Percentiles rank a stretch among this genome's conserved stretches.
Conservation (phyloP, 2,797 vertebrate species). For the Coranthus polyacanthus region DNA sequence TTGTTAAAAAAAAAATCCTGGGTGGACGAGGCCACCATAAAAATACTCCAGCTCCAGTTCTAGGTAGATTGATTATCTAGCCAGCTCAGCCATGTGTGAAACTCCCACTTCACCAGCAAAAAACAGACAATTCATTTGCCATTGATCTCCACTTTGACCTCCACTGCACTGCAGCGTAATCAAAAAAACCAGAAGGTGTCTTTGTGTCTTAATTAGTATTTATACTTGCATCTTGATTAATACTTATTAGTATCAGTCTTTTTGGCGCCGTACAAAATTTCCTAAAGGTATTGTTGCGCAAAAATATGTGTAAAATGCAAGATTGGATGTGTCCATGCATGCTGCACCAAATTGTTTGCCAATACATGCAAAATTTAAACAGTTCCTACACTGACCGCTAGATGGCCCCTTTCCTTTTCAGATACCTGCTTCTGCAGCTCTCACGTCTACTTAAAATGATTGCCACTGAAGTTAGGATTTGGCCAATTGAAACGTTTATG, state of each 20-base stretch:
- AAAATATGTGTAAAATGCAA: neutral
- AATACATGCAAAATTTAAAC: neutral
- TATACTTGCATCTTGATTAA: no score
- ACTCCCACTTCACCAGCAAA: slow-evolving; percentile 18
- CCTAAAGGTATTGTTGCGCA: neutral
- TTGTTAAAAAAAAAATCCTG: neutral
- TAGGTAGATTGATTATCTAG: slow-evolving; percentile 41
- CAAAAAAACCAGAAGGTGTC: slow-evolving; percentile 20
- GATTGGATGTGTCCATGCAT: neutral
- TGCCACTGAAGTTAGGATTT: no score
- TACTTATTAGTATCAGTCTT: no score
- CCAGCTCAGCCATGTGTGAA: slow-evolving; percentile 28
- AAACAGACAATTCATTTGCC: slow-evolving; percentile 36
- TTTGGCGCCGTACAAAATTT: neutral
- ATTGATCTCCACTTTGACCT: slow-evolving; percentile 42
- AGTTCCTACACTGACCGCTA: slow-evolving; percentile 44
- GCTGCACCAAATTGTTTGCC: neutral
- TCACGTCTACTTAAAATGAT: slow-evolving; percentile 7
- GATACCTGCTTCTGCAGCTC: neutral
- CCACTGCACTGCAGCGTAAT: slow-evolving; percentile 36
- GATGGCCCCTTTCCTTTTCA: slow-evolving; percentile 30
- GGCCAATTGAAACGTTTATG: no score
- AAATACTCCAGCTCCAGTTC: neutral
- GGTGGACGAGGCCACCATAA: neutral
- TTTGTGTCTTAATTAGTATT: slow-evolving; percentile 8